Evolutionary conservation across 2,888 invertebrate species (phyloP), one percentile per base, ranked within the genome.

Genomic region (Cryptus armator): DNA sequence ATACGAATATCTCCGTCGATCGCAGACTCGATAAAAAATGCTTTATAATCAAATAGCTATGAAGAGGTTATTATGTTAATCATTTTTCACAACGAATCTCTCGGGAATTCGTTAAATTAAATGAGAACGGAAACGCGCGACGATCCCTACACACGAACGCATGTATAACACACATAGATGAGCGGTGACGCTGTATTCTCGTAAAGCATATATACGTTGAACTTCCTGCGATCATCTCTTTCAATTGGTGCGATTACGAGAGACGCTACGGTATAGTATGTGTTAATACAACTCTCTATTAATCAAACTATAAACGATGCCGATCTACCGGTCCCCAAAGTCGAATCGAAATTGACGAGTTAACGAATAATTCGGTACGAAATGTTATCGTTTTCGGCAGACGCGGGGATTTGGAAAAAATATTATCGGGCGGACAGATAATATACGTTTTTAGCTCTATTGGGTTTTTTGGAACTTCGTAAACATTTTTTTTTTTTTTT

Each of bases 221-320:
- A 84, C 74, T 81, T 81, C 84, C 84, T 74, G 77, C 56, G 53
- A 77, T 81, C 59, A 81, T 84, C 74, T 77, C 68, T 29, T 56
- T 68, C 68, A 84, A 84, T 84, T 84, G 81, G 67, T 46, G 37
- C 62, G 72, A 78, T 84, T 81, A 32, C 10, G 81, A 80, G 77
- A 24, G 68, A 59, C 64, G 53, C 29, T 59, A 80, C 48, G 32
- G 76, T n/a, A 81, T 77, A 46, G 6, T 48, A n/a, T 71, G 12
- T 29, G 19, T 66, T 24, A 37, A 10, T 62, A 32, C 29, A 6
- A n/a, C n/a, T 62, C 59, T 70, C 29, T 16, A 29, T 59, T 43
- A 32, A 67, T 67, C 37, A 62, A 12, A 48, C 43, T 78, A 66
- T 12, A 59, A 77, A 70, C 71, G 77, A 72, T n/a, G 46, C 71